A percentile compares a stretch with the other conserved stretches of the same genome.
Evolutionary conservation across 2,797 vertebrate species (phyloP).

Genomic region (Halcyon badia): DNA sequence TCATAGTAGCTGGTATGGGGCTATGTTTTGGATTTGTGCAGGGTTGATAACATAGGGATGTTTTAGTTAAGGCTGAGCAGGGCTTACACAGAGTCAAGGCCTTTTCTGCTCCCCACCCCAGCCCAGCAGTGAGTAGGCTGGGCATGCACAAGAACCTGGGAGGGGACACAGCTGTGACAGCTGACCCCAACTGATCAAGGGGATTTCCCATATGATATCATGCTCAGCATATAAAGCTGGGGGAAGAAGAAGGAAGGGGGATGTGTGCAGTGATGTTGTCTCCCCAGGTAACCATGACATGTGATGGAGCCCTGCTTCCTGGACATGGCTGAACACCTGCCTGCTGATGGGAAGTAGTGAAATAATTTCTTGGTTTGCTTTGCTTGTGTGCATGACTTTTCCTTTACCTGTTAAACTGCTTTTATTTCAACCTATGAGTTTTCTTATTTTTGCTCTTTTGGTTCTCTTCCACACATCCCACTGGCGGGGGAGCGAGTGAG

Average conservation of each 20-base stretch:
- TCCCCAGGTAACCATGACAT: too few relatives aligned
- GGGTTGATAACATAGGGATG: not conserved
- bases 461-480: not conserved
- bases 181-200: not conserved
- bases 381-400: too few relatives aligned
- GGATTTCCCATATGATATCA: not conserved
- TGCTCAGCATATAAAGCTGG: not conserved
- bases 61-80: not conserved
- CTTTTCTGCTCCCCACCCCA: not conserved
- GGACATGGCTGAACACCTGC: too few relatives aligned
- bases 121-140: not conserved
- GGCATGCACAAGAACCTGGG: not conserved
- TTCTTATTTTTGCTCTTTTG: not conserved
- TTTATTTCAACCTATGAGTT: not conserved
- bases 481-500: not conserved
- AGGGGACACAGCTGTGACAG: not conserved
- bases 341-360: too few relatives aligned
- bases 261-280: too few relatives aligned
- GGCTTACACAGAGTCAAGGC: not conserved
- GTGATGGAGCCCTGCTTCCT: too few relatives aligned
- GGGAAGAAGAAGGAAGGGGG: too few relatives aligned
- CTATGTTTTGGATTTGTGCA: not conserved
- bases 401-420: too few relatives aligned
- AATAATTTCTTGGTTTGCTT: too few relatives aligned
- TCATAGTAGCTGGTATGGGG: not conserved